A percentile compares a stretch with the other conserved stretches of the same genome.
phyloP scores from a whole-genome alignment of 2,113 vertebrate species.

The Rhinichthys klamathensis region DNA sequence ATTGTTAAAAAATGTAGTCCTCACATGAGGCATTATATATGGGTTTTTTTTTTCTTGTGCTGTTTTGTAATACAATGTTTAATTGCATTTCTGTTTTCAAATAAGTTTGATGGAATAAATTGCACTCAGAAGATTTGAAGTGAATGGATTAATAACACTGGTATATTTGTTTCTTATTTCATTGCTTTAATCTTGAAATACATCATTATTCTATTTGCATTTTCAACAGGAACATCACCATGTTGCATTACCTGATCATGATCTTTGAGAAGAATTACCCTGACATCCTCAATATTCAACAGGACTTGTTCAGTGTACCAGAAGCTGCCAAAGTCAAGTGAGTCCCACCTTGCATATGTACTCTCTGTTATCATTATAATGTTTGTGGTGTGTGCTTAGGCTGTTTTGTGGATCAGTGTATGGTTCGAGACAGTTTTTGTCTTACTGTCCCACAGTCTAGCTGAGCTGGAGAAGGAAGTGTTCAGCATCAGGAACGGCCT shows the following conservation, averaged over 20 bases:
- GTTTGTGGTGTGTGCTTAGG: background rate
- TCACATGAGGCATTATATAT: background rate
- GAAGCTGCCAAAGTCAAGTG: slow-evolving; percentile 98
- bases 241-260: slow-evolving; percentile 98
- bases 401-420: background rate
- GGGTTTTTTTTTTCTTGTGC: background rate
- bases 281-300: slow-evolving; percentile 86
- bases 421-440: background rate
- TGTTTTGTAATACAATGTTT: background rate
- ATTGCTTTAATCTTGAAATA: background rate
- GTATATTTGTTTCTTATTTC: background rate
- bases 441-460: slow-evolving; percentile 44
- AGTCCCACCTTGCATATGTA: slow-evolving; percentile 14
- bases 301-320: slow-evolving; percentile 85
- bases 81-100: background rate
- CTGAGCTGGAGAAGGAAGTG: slow-evolving; percentile 58
- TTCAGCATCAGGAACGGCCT: slow-evolving; percentile 50
- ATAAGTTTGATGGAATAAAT: background rate
- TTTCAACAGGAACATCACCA: slow-evolving; percentile 89
- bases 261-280: slow-evolving; percentile 97
- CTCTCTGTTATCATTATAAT: too few relatives aligned
- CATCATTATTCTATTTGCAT: background rate
- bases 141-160: background rate
- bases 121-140: background rate
- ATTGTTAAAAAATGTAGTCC: background rate